These are phyloP conservation scores for Hippasteria phrygiana DNA, from an alignment of 53 echinoderm and acorn worm species.

Conservation along the genomic window DNA sequence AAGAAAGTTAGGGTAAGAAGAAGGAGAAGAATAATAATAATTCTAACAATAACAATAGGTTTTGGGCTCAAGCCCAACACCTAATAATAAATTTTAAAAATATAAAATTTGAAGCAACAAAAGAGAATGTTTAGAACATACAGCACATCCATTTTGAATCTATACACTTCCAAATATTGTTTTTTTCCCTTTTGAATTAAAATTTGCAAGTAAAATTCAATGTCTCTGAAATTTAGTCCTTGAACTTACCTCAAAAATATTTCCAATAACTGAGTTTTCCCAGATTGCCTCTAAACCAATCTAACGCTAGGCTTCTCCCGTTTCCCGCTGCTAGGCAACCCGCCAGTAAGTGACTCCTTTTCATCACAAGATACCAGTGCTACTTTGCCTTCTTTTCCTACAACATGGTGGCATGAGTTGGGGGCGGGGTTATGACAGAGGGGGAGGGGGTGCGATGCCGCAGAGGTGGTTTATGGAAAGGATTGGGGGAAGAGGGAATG, in stretches of 20 bases:
- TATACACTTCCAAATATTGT: no score
- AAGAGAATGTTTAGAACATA: no score
- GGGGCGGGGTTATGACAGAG: not conserved
- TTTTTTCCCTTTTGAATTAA: no score
- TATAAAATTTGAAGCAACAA: no score
- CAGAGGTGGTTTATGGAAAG: not conserved
- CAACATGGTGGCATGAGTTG: conserved; percentile 20
- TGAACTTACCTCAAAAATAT: conserved; percentile 35
- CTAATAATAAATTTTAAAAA: no score
- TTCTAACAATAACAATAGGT: no score
- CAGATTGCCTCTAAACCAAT: conserved; percentile 47
- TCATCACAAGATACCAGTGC: conserved; percentile 60
- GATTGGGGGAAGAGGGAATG: not conserved
- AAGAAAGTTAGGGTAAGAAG: no score
- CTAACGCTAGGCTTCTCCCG: conserved; percentile 52
- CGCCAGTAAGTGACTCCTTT: conserved; percentile 29
- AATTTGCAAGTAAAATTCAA: no score
- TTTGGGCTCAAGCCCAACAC: no score
- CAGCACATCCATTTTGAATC: no score
- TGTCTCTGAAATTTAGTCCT: no score
- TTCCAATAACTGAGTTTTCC: not conserved
- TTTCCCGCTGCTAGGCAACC: conserved; percentile 31
- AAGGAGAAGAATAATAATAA: no score
- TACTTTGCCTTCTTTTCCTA: conserved; percentile 57
- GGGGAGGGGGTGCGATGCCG: not conserved